Evolutionary conservation across 2,797 vertebrate genomes (phyloP), one percentile per base, ranked within the genome.

Genomic region (Macrochelys suwanniensis): DNA sequence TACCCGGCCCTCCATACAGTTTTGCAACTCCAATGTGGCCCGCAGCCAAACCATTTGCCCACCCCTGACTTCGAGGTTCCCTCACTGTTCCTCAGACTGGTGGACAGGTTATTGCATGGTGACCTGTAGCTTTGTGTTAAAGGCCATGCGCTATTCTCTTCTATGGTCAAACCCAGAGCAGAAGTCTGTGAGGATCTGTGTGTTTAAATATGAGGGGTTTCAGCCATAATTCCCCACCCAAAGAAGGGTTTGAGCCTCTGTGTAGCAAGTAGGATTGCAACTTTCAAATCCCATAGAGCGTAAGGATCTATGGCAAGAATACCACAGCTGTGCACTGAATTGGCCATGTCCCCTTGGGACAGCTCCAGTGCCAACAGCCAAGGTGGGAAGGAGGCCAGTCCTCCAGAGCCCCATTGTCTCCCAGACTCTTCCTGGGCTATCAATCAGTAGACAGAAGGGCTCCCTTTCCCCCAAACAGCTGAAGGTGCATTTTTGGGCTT

Each of bases 201-300:
- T 49, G 25, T 79, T 94, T 83, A n/a, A 91, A 87, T 45, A 45
- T 23, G 83, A 53, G 17, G 89, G 28, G 26, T 81, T 93, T 57
- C 31, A 33, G 71, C 25, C 71, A 42, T 42, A 76, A 45, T 26
- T 76, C 42, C 25, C 71, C 42, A 25, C 23, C 25, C 25, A 76
- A 26, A 45, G 71, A 47, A 76, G 11, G 71, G 11, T 42, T 37
- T 47, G 11, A 45, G 23, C 25, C 25, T 42, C 42, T 76, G 71
- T 15, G 25, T 76, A 47, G 77, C 47, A 85, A 42, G n/a, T 26
- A 28, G 31, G 26, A 26, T 49, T 95, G 84, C 51, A 61, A 47
- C 6, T 2, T 7, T 91, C 57, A 68, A 82, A 88, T 76, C n/a
- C 51, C 9, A 28, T 5, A 10, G 19, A 85, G 71, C 26, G 3